Evolutionary conservation across 1,140 invertebrate species (phyloP).

Genomic region (Hesperophylax magnus): DNA sequence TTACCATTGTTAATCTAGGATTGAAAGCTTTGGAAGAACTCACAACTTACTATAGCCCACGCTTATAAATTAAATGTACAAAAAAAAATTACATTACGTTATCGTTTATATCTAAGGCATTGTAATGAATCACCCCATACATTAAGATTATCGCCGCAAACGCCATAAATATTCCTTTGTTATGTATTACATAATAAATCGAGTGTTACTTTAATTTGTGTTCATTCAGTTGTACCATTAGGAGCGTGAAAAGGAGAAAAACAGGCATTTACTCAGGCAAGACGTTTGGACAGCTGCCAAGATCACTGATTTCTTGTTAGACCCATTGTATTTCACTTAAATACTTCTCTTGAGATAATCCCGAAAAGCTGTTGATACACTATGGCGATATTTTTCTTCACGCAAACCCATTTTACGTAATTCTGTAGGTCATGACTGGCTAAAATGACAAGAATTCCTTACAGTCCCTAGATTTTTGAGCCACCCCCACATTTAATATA

Average conservation of each 20-base stretch:
- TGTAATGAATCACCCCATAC: neutral
- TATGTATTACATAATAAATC: neutral
- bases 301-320: conserved; percentile 14
- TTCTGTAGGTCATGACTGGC: neutral
- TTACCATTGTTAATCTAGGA: too few species aligned
- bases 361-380: conserved; percentile 1
- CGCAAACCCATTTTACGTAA: conserved; percentile 5
- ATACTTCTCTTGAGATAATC: neutral
- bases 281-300: conserved; percentile 4
- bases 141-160: neutral
- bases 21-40: too few species aligned
- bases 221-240: neutral
- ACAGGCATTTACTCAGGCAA: neutral
- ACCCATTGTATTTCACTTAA: conserved; percentile 17
- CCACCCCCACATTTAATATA: too few species aligned
- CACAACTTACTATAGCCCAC: too few species aligned
- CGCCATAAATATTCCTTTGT: neutral
- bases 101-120: too few species aligned
- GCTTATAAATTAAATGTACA: too few species aligned
- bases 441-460: neutral
- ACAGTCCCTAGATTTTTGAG: too few species aligned
- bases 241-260: neutral
- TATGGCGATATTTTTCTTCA: neutral
- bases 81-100: too few species aligned
- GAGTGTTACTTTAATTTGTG: neutral